Evolutionary conservation across 2,888 invertebrate species (phyloP).

Genomic region (Pyrgus malvae): DNA sequence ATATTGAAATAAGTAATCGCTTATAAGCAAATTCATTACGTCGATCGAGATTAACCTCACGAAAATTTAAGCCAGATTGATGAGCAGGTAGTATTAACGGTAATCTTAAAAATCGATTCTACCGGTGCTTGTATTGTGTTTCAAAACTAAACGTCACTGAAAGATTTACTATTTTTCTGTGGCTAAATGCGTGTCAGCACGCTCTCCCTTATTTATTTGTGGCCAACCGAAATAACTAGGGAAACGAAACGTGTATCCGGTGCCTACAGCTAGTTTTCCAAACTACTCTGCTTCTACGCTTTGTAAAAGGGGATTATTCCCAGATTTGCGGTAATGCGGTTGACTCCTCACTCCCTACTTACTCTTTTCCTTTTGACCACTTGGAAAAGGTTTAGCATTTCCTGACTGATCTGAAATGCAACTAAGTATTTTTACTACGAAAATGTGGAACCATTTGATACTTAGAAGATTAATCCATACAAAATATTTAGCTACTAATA

Average conservation of each 20-base stretch:
- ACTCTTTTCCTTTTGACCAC: constrained; percentile 54
- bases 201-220: constrained; percentile 58
- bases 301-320: constrained; percentile 60
- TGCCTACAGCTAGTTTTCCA: constrained; percentile 44
- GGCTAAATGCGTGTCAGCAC: constrained; percentile 8
- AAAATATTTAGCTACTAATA: too few species aligned
- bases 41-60: too few species aligned
- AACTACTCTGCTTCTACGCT: constrained; percentile 39
- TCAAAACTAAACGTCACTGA: not conserved
- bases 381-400: constrained; percentile 54
- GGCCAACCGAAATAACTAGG: constrained; percentile 63
- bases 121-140: too few species aligned
- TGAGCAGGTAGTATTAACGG: too few species aligned
- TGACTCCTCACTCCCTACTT: constrained; percentile 42
- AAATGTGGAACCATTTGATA: not conserved
- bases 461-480: not conserved
- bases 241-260: constrained; percentile 62
- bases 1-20: too few species aligned
- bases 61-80: too few species aligned
- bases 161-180: constrained; percentile 5
- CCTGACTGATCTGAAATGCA: constrained; percentile 31
- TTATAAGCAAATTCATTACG: too few species aligned
- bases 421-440: constrained; percentile 8
- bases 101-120: too few species aligned
- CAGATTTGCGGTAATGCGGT: constrained; percentile 65